Evolutionary conservation across 1,140 invertebrate genomes (phyloP).

Genomic region (Luehdorfia chinensis): DNA sequence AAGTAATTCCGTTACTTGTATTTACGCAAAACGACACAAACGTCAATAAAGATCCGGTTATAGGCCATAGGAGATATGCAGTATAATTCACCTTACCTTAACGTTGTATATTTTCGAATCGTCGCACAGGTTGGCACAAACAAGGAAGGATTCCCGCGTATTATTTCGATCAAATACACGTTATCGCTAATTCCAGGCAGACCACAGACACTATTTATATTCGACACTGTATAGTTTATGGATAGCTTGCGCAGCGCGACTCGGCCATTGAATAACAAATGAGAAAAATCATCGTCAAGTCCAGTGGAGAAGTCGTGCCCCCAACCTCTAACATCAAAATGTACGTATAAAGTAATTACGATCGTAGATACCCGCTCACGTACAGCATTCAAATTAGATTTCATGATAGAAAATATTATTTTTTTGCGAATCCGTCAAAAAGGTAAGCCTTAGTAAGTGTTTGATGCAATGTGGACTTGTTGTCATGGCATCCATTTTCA

Average conservation of each 20-base stretch:
- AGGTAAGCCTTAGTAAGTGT: not conserved
- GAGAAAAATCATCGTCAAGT: slow-evolving; percentile 48
- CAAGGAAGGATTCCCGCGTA: not conserved
- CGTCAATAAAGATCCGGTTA: not conserved
- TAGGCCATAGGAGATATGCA: not conserved
- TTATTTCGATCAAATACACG: too few species aligned
- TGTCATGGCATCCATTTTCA: not conserved
- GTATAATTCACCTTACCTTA: slow-evolving; percentile 14
- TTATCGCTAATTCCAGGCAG: not conserved
- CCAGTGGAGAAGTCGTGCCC: slow-evolving; percentile 30
- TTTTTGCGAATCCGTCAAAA: not conserved
- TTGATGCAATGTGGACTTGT: not conserved
- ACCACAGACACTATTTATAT: slow-evolving; percentile 26
- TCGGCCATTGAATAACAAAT: slow-evolving; percentile 49
- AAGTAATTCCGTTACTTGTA: not conserved
- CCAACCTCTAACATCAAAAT: slow-evolving; percentile 28
- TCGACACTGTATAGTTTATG: slow-evolving; percentile 20
- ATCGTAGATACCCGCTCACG: not conserved
- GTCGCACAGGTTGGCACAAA: not conserved
- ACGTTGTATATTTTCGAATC: not conserved
- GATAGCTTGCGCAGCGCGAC: slow-evolving; percentile 29
- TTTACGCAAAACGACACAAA: not conserved
- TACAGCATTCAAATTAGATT: not conserved
- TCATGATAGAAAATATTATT: too few species aligned
- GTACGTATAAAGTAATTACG: slow-evolving; percentile 10